These are phyloP conservation scores for Orchesella cincta DNA, from an alignment of 1,140 invertebrate genomes.

Conservation along the genomic window DNA sequence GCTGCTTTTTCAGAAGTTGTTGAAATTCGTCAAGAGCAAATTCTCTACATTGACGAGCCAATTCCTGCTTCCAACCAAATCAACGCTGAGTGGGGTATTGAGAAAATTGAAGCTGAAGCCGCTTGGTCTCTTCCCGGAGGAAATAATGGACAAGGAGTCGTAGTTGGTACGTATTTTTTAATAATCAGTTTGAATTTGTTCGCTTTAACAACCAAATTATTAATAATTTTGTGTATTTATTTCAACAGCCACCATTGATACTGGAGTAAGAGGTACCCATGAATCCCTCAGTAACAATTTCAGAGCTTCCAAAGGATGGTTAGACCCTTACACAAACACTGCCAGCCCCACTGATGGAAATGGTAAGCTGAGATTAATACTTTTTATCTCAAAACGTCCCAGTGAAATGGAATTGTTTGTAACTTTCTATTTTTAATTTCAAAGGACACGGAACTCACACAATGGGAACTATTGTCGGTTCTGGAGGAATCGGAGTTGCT, in stretches of 20 bases:
- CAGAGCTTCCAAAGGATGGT: background rate
- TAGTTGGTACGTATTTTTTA: no score
- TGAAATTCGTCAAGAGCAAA: constrained; percentile 29
- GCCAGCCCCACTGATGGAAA: background rate
- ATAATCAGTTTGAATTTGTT: no score
- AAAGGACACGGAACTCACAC: constrained; percentile 21
- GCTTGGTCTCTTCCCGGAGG: constrained; percentile 30
- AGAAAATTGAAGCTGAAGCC: constrained; percentile 19
- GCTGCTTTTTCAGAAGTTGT: background rate
- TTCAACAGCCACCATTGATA: background rate
- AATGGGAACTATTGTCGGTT: constrained; percentile 12
- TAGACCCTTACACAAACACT: background rate
- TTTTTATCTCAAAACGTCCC: no score
- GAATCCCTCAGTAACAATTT: background rate
- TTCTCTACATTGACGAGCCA: background rate
- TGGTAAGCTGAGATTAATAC: no score
- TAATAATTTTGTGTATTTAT: no score
- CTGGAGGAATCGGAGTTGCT: constrained; percentile 5
- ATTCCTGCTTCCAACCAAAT: background rate
- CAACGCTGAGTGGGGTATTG: constrained; percentile 27
- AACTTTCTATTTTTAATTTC: no score
- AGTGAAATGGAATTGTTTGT: no score
- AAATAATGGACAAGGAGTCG: constrained; percentile 31
- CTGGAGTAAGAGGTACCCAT: background rate
- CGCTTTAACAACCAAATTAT: no score